Evolutionary conservation across 2,113 vertebrate genomes (phyloP).

Genomic region (Phoxinus phoxinus): DNA sequence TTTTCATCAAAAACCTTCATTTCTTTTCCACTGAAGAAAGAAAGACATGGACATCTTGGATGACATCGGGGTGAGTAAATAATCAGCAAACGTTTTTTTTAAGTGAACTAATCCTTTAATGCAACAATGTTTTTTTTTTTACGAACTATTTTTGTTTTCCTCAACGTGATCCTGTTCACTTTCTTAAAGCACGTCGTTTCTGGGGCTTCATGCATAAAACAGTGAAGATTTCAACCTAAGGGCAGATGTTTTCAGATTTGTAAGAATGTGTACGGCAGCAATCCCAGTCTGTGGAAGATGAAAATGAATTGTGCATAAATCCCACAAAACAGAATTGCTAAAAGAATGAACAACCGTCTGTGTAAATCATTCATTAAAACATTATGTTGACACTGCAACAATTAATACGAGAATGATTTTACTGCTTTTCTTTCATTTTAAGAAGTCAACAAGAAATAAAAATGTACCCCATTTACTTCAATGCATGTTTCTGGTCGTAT

Average conservation of each 20-base stretch:
- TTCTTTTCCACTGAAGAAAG: too few relatives aligned
- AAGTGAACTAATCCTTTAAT: too few relatives aligned
- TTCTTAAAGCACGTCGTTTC: not conserved
- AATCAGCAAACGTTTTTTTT: too few relatives aligned
- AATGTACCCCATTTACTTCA: not conserved
- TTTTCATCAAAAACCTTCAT: too few relatives aligned
- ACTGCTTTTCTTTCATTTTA: not conserved
- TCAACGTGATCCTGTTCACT: not conserved
- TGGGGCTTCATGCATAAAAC: not conserved
- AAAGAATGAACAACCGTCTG: not conserved
- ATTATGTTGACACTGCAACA: not conserved
- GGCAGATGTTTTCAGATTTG: not conserved
- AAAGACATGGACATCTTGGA: too few relatives aligned
- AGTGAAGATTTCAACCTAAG: not conserved
- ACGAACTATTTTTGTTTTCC: not conserved
- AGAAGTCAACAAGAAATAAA: not conserved
- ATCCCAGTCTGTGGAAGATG: too few relatives aligned
- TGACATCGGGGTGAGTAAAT: too few relatives aligned
- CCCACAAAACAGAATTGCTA: not conserved
- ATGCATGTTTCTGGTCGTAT: too few relatives aligned
- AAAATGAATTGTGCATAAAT: not conserved
- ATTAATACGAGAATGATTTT: not conserved
- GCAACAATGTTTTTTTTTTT: not conserved
- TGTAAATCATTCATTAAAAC: not conserved
- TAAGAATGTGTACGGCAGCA: not conserved